Percentiles rank a stretch among this genome's conserved stretches.
phyloP scores from a whole-genome alignment of 64 coral and sea anemone genomes.

The Acropora yongei region DNA sequence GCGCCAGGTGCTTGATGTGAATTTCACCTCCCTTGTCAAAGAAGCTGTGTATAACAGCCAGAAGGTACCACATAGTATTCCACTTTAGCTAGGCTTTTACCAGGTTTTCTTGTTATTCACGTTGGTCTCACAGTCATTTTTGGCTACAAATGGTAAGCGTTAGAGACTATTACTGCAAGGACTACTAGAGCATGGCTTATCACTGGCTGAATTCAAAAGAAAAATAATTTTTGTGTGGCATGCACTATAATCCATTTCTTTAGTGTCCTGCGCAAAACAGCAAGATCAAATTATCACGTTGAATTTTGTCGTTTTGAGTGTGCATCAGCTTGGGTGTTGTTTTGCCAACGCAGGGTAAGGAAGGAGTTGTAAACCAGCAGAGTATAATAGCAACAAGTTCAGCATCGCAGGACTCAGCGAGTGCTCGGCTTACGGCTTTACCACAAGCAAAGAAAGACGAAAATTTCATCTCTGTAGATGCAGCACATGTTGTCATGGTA shows the following conservation, averaged over 20 bases:
- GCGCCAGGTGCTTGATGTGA: conserved; percentile 62
- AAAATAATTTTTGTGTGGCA: too few relatives aligned
- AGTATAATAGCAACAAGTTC: not conserved
- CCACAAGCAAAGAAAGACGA: not conserved
- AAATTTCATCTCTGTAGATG: conserved; percentile 16
- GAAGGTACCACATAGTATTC: conserved; percentile 40
- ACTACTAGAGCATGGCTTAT: too few relatives aligned
- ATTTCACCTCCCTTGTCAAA: conserved; percentile 83
- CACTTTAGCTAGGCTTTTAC: too few relatives aligned
- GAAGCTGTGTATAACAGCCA: conserved; percentile 79
- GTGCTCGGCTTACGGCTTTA: not conserved
- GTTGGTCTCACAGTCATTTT: too few relatives aligned
- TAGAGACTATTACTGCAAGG: too few relatives aligned
- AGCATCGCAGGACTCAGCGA: not conserved
- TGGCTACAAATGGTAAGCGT: too few relatives aligned
- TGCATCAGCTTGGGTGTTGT: not conserved
- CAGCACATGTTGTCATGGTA: conserved; percentile 32
- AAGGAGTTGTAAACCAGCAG: not conserved
- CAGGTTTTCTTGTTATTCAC: too few relatives aligned
- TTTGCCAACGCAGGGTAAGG: not conserved
- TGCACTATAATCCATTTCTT: too few relatives aligned
- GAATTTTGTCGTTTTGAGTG: too few relatives aligned
- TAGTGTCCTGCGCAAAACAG: too few relatives aligned
- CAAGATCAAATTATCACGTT: too few relatives aligned
- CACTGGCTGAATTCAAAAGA: too few relatives aligned